Evolutionary conservation across 1,140 invertebrate species (phyloP).

Genomic region (Macrocentrus cingulum): DNA sequence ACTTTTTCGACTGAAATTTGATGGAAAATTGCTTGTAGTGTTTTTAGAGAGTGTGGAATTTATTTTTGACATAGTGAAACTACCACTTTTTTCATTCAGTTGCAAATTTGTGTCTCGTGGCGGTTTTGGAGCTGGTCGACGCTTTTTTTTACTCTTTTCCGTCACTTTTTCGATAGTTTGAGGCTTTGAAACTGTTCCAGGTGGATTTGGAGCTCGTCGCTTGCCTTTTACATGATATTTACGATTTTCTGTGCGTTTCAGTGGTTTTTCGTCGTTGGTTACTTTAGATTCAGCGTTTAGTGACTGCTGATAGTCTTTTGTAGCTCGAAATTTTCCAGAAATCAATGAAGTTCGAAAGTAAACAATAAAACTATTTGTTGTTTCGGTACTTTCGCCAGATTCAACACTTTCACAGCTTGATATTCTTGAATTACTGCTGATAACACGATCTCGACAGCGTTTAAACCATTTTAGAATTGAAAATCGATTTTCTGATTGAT

Average conservation of each 20-base stretch:
- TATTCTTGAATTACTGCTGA: constrained; percentile 8
- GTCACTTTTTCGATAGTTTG: constrained; percentile 18
- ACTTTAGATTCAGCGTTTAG: constrained; percentile 57
- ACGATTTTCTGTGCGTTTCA: constrained; percentile 46
- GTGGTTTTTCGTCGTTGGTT: constrained; percentile 55
- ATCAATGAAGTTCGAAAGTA: constrained; percentile 28
- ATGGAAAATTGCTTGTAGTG: too few species aligned
- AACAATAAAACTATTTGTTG: constrained; percentile 73
- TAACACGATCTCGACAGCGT: constrained; percentile 19
- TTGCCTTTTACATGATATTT: constrained; percentile 72
- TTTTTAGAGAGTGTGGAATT: too few species aligned
- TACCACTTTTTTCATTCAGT: too few species aligned
- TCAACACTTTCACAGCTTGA: constrained; percentile 63
- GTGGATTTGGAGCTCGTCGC: constrained; percentile 71
- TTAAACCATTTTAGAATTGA: constrained; percentile 53
- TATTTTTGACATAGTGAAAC: too few species aligned
- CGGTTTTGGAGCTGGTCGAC: constrained; percentile 65
- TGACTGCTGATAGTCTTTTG: constrained; percentile 52
- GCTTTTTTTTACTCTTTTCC: constrained; percentile 58
- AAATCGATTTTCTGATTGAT: constrained; percentile 33
- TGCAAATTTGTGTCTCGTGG: constrained; percentile 45
- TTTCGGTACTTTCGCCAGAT: constrained; percentile 68
- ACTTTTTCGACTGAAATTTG: too few species aligned
- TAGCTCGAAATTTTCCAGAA: constrained; percentile 45
- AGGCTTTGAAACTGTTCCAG: constrained; percentile 56